Conservation (phyloP, 2,888 invertebrate species). For the Eilema caniola region DNA sequence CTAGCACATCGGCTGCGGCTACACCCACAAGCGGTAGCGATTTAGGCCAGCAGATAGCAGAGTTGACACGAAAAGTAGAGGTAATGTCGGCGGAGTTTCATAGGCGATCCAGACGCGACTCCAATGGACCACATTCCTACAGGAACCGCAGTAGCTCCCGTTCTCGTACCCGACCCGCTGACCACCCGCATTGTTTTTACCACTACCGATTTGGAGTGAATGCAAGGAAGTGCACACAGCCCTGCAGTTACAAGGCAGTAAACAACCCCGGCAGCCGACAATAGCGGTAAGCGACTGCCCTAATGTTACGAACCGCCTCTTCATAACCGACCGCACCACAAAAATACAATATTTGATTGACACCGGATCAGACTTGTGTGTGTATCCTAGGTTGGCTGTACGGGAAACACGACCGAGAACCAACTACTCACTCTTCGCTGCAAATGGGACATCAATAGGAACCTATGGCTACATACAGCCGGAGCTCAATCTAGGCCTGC, state of each 20-base stretch:
- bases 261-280: too few species aligned
- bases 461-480: constrained; percentile 37
- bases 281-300: too few species aligned
- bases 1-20: background rate
- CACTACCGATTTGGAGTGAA: too few species aligned
- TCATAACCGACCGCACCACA: too few species aligned
- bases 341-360: too few species aligned
- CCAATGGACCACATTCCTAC: constrained; percentile 1
- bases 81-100: background rate
- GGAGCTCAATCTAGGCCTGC: too few species aligned
- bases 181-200: too few species aligned
- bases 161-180: too few species aligned
- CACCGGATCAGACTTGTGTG: constrained; percentile 44
- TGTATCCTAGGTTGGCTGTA: constrained; percentile 29
- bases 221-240: too few species aligned
- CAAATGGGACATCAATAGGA: constrained; percentile 54
- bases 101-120: background rate
- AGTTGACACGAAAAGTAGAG: background rate
- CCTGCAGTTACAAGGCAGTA: too few species aligned
- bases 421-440: constrained; percentile 46
- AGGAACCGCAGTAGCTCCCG: constrained; percentile 29
- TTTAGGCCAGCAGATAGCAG: background rate
- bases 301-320: too few species aligned
- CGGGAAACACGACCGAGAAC: constrained; percentile 29
- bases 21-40: background rate